Conservation (phyloP, 2,888 invertebrate genomes). For the Agriopis leucophaearia region DNA sequence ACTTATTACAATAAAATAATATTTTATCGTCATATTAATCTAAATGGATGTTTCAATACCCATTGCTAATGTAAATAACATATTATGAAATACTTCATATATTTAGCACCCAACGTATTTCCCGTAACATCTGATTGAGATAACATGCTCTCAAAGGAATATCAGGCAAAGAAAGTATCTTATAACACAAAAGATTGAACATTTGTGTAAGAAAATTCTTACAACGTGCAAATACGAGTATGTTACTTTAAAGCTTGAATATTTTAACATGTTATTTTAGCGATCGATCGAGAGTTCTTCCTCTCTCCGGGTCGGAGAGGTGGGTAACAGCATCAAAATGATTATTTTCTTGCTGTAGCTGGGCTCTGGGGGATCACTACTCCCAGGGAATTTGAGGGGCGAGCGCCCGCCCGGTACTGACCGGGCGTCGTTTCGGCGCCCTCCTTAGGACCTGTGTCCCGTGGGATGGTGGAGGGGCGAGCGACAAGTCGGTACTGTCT, state of each 20-base stretch:
- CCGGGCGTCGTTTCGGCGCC: too few relatives aligned
- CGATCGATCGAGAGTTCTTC: too few relatives aligned
- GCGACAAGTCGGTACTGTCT: too few relatives aligned
- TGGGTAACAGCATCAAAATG: too few relatives aligned
- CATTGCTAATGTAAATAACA: background rate
- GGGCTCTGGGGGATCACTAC: too few relatives aligned
- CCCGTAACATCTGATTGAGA: background rate
- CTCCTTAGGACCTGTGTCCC: too few relatives aligned
- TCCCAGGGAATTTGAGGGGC: too few relatives aligned
- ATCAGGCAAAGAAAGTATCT: constrained; percentile 12
- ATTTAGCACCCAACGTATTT: background rate
- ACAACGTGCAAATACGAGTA: constrained; percentile 1
- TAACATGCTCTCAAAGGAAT: constrained; percentile 17
- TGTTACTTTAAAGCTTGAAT: background rate
- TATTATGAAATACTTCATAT: background rate
- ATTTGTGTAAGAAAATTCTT: background rate
- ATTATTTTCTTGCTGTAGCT: too few relatives aligned
- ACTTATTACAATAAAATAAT: too few relatives aligned
- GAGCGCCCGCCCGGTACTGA: too few relatives aligned
- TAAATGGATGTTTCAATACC: background rate
- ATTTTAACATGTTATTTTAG: background rate
- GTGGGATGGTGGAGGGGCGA: too few relatives aligned
- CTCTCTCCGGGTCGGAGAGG: too few relatives aligned
- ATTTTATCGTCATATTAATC: background rate
- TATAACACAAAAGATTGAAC: constrained; percentile 5